Conservation (phyloP, 2,113 vertebrate genomes). For the Rattus rattus region DNA sequence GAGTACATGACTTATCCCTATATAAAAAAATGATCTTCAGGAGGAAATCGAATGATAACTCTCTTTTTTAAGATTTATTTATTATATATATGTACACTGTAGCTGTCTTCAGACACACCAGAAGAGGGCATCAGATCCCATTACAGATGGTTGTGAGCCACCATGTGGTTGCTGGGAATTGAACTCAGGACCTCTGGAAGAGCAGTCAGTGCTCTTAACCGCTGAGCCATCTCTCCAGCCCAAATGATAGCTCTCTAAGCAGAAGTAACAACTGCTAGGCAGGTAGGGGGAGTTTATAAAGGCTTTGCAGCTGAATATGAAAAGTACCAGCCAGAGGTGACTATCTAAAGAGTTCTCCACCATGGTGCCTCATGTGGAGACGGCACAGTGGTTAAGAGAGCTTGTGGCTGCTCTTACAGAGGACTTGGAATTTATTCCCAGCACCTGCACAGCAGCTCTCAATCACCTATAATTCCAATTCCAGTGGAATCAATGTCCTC, state of each 20-base stretch:
- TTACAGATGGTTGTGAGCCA: too few relatives aligned
- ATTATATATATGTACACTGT: too few relatives aligned
- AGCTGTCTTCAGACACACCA: too few relatives aligned
- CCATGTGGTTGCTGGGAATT: too few relatives aligned
- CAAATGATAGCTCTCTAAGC: background rate
- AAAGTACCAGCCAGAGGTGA: background rate
- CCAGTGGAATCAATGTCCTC: background rate
- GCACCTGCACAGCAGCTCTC: background rate
- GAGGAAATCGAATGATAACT: background rate
- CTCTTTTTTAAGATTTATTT: too few relatives aligned
- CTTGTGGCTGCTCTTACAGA: background rate
- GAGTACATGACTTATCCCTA: background rate
- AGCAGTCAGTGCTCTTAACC: too few relatives aligned
- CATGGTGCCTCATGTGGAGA: background rate
- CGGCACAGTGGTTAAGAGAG: too few relatives aligned
- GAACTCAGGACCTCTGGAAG: too few relatives aligned
- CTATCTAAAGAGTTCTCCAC: background rate
- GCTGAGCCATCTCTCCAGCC: too few relatives aligned
- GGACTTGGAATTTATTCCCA: too few relatives aligned
- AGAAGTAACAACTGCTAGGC: background rate
- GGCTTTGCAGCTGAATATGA: background rate
- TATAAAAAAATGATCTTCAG: conserved; percentile 26
- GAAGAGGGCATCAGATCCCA: too few relatives aligned
- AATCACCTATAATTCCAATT: background rate
- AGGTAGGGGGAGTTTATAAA: background rate